Conservation (phyloP, 2,888 invertebrate genomes). For the Loripinus fragilis region DNA sequence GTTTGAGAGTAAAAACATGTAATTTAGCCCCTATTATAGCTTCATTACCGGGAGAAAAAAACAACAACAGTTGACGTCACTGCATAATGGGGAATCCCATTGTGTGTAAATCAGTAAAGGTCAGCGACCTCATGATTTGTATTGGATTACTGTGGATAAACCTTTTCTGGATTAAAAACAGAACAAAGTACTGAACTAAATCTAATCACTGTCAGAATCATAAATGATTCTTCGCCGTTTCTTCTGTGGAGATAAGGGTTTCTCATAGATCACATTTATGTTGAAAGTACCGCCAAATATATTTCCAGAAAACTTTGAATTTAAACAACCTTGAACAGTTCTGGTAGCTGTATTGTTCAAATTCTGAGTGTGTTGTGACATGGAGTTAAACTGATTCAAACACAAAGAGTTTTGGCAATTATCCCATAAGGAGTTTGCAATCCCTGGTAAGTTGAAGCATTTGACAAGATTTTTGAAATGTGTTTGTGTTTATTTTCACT, state of each 20-base stretch:
- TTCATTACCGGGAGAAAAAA: no score
- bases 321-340: constrained; percentile 8
- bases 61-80: no score
- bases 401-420: background rate
- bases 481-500: constrained; percentile 44
- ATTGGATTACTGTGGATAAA: no score
- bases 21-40: no score
- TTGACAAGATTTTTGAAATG: constrained; percentile 37
- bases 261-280: background rate
- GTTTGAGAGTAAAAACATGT: no score
- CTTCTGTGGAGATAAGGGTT: background rate
- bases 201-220: constrained; percentile 20
- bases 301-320: constrained; percentile 11
- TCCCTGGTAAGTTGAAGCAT: background rate
- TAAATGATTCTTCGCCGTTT: background rate
- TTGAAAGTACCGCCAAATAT: constrained; percentile 11
- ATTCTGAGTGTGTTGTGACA: constrained; percentile 1
- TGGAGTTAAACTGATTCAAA: background rate
- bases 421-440: background rate
- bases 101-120: no score
- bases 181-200: no score
- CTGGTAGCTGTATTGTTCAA: constrained; percentile 4
- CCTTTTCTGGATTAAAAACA: no score
- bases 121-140: no score
- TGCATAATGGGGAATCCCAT: no score